These are phyloP conservation scores for Dendronephthya gigantea DNA, from an alignment of 64 coral and sea anemone genomes.

Conservation along the genomic window DNA sequence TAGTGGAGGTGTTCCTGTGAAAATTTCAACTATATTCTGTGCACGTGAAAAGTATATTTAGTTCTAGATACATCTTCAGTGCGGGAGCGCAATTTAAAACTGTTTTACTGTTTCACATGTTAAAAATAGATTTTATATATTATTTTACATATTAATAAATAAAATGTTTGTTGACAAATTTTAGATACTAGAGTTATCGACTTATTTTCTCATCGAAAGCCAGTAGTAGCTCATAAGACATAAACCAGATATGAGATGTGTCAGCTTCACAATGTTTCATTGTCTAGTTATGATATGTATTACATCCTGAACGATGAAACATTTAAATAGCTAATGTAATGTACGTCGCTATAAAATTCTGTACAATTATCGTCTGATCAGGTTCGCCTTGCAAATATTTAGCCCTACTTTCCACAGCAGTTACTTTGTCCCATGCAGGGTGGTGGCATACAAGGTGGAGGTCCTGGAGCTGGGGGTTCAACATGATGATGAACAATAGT, in stretches of 20 bases:
- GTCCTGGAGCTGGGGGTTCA: slow-evolving; percentile 6
- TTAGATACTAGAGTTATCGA: not conserved
- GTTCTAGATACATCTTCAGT: too few relatives aligned
- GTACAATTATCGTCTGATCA: not conserved
- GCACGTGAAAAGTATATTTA: too few relatives aligned
- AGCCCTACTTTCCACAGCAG: slow-evolving; percentile 3
- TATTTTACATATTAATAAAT: not conserved
- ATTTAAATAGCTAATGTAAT: not conserved
- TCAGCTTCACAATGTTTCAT: too few relatives aligned
- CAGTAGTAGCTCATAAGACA: not conserved
- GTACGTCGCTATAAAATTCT: not conserved
- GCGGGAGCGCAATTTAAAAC: too few relatives aligned
- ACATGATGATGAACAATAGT: slow-evolving; percentile 4
- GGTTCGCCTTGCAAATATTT: not conserved
- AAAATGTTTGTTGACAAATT: not conserved
- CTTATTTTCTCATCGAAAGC: not conserved
- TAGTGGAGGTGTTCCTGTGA: too few relatives aligned
- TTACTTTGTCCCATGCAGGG: not conserved
- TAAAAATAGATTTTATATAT: not conserved
- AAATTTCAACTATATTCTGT: too few relatives aligned
- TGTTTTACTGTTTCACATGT: not conserved
- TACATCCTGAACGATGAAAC: not conserved
- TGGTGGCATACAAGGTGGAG: slow-evolving; percentile 2
- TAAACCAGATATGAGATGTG: too few relatives aligned
- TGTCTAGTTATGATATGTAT: too few relatives aligned